Conservation (phyloP, 1,140 invertebrate genomes). For the Bicyclus anynana region DNA sequence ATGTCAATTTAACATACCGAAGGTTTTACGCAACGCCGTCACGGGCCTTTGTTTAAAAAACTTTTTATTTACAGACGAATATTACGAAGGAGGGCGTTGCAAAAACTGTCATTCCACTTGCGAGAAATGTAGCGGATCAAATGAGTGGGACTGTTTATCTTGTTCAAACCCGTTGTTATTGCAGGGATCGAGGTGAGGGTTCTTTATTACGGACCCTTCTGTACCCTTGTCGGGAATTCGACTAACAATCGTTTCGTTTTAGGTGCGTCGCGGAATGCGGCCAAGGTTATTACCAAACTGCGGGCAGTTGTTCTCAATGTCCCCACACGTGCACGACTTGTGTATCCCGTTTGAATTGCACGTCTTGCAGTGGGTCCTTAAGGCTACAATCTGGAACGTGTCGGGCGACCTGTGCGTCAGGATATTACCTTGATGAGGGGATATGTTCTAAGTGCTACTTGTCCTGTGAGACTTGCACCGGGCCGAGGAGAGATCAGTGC, state of each 20-base stretch:
- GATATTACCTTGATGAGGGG: slow-evolving; percentile 89
- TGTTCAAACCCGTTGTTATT: slow-evolving; percentile 82
- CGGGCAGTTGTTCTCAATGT: slow-evolving; percentile 84
- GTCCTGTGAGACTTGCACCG: slow-evolving; percentile 83
- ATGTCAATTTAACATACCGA: slow-evolving; percentile 46
- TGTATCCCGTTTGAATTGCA: slow-evolving; percentile 86
- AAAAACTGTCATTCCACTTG: slow-evolving; percentile 86
- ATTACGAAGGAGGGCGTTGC: slow-evolving; percentile 83
- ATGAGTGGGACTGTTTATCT: slow-evolving; percentile 83
- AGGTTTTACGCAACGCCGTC: slow-evolving; percentile 35
- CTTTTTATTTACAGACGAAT: slow-evolving; percentile 79
- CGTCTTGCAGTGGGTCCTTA: slow-evolving; percentile 83
- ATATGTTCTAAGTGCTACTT: slow-evolving; percentile 88
- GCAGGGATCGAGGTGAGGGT: slow-evolving; percentile 76
- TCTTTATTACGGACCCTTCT: slow-evolving; percentile 32
- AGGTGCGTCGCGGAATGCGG: slow-evolving; percentile 86
- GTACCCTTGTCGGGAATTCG: slow-evolving; percentile 30
- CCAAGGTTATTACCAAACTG: slow-evolving; percentile 84
- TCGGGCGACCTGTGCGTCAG: slow-evolving; percentile 83
- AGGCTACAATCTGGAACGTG: slow-evolving; percentile 89
- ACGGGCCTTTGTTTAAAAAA: slow-evolving; percentile 40
- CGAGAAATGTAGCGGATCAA: slow-evolving; percentile 84
- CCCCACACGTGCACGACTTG: slow-evolving; percentile 87
- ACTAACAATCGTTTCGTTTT: slow-evolving; percentile 40
- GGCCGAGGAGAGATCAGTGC: slow-evolving; percentile 87